Percentiles rank a stretch among this genome's conserved stretches.
Conservation (phyloP, 2,113 vertebrate genomes). For the Potamarius usumacintae region DNA sequence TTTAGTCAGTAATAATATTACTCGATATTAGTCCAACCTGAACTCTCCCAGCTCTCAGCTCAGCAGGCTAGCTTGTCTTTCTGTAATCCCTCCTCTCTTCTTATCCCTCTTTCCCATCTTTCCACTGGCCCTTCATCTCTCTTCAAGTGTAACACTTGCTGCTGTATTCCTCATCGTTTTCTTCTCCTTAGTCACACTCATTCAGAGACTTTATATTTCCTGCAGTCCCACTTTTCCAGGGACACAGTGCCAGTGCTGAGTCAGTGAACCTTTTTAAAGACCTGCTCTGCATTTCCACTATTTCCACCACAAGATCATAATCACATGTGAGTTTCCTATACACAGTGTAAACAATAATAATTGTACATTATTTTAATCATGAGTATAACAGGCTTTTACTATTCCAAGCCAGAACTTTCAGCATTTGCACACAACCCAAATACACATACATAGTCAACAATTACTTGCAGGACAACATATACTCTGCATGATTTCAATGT, state of each 20-base stretch:
- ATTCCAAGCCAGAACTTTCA: background rate
- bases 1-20: conserved; percentile 34
- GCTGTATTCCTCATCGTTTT: no score
- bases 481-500: background rate
- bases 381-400: background rate
- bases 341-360: background rate
- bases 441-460: background rate
- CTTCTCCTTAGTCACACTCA: background rate
- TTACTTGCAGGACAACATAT: background rate
- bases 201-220: background rate
- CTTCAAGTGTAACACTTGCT: background rate
- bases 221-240: background rate
- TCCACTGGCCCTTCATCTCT: background rate
- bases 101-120: background rate
- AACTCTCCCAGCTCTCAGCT: background rate
- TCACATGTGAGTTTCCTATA: background rate
- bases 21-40: conserved; percentile 1
- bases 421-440: background rate
- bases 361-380: background rate
- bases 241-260: background rate
- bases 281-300: background rate
- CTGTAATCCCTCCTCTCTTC: background rate
- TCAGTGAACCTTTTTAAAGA: background rate
- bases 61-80: background rate
- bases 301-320: background rate